Base-by-base conservation (phyloP, 2,113 vertebrate genomes). In the rabbit (Oryctolagus cuniculus) region DNA sequence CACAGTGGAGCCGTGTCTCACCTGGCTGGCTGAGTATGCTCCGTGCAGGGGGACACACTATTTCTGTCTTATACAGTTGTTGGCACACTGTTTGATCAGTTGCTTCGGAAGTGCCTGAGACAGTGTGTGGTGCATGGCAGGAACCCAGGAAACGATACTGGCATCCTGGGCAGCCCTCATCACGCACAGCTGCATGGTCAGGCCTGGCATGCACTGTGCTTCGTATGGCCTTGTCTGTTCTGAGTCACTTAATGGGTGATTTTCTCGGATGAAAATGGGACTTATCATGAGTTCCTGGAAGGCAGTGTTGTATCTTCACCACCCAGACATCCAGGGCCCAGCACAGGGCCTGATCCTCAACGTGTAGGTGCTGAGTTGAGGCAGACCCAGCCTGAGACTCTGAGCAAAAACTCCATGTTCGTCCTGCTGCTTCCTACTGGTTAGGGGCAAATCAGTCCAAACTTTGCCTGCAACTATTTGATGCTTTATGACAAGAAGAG, bases 401-500 rank as follows among this genome's bases (percentile, higher is more conserved):
- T 10, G 58, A 22, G 31, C 24, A 19, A 31, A 64, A 17, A 7
- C 31, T 64, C 0, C 2, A 0, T 13, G n/a, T 74, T 34, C 19
- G 24, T 53, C 49, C 17, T 31, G 51, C 61, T 13, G 6, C 66
- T n/a, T 29, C 81, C 19, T 73, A 31, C 51, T 89, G 2, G 1
- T 13, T 51, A 16, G 10, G 25, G 27, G 31, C n/a, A n/a, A 24
- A 25, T 79, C 63, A 6, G 19, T 25, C 53, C 27, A 25, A 31
- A 7, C 63, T 85, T 85, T 27, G 21, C 74, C 88, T 93, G 13
- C 16, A 49, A 7, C 64, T 16, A 34, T 69, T 95, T 88, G 72
- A 87, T 44, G 29, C 77, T 61, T 96, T 96, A 82, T 84, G 92
- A 93, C 93, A 97, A 96, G 89, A 92, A 61, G 87, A 77, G 64